Percentiles rank a stretch among this genome's conserved stretches.
Evolutionary conservation across 2,797 vertebrate genomes (phyloP).

Genomic region (Gymnodraco acuticeps): DNA sequence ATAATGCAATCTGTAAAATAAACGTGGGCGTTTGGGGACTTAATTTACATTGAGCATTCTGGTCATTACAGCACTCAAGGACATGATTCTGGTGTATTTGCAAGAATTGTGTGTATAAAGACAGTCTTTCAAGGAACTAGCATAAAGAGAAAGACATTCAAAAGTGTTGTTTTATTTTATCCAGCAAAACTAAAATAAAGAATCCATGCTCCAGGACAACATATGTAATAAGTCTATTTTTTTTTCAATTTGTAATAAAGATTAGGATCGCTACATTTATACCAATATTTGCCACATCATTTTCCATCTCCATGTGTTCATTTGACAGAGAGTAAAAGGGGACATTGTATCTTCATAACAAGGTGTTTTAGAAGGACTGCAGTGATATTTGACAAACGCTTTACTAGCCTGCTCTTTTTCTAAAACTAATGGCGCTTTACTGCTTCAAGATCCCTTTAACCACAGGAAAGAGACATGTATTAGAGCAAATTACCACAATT

Average conservation of each 20-base stretch:
- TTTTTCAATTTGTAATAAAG: slow-evolving; percentile 7
- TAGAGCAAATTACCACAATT: slow-evolving; percentile 38
- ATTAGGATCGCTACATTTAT: slow-evolving; percentile 47
- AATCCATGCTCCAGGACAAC: slow-evolving; percentile 39
- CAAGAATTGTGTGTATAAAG: background rate
- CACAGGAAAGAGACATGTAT: slow-evolving; percentile 30
- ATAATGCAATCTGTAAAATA: background rate
- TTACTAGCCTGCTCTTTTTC: slow-evolving; percentile 61
- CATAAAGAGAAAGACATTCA: background rate
- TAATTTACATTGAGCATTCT: background rate
- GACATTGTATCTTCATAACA: slow-evolving; percentile 28
- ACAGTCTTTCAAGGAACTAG: too few species aligned
- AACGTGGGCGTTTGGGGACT: background rate
- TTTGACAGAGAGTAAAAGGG: slow-evolving; percentile 43
- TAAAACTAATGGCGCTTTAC: slow-evolving; percentile 35
- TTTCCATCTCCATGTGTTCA: slow-evolving; percentile 18
- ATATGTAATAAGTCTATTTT: slow-evolving; percentile 19
- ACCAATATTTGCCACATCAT: slow-evolving; percentile 21
- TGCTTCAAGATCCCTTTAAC: slow-evolving; percentile 37
- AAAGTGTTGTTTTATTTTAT: background rate
- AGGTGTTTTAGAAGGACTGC: slow-evolving; percentile 44
- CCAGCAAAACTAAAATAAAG: background rate
- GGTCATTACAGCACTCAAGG: background rate
- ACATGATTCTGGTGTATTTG: too few species aligned
- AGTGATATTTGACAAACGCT: slow-evolving; percentile 46